Conservation (phyloP, 2,113 vertebrate species). For the Oryctolagus cuniculus region mOryCun1.1 NC_091447.1:24271501-24272000, state of each 20-base stretch:
- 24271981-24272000: slow-evolving; percentile 47
- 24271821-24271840: slow-evolving; percentile 44
- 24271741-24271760: slow-evolving; percentile 2
- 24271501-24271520: neutral
- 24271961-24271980: slow-evolving; percentile 54
- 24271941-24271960: neutral
- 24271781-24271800: neutral
- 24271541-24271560: neutral
- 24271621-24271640: slow-evolving; percentile 16
- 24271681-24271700: neutral
- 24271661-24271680: neutral
- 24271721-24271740: slow-evolving; percentile 21
- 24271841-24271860: neutral
- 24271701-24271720: neutral
- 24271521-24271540: neutral
- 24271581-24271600: slow-evolving; percentile 13
- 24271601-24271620: neutral
- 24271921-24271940: neutral
- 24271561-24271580: neutral
- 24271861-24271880: neutral
- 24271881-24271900: neutral
- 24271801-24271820: neutral
- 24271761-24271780: neutral
- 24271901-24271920: slow-evolving; percentile 1
- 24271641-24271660: neutral